These are phyloP conservation scores for Platycnemis pennipes DNA, from an alignment of 2,888 invertebrate genomes.

Conservation along the genomic window DNA sequence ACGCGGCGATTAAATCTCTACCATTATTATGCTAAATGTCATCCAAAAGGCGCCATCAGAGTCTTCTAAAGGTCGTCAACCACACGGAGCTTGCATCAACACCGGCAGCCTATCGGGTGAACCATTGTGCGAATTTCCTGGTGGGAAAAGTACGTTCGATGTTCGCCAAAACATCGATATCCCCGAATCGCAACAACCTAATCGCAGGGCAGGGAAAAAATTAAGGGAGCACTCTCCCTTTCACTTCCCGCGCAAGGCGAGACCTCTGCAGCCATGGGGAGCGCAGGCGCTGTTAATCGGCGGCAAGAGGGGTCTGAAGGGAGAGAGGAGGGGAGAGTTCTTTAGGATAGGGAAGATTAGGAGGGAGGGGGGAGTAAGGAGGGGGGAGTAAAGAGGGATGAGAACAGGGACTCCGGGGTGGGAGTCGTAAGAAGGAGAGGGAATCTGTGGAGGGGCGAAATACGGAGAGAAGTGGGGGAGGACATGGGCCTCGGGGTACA, in stretches of 20 bases:
- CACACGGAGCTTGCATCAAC: neutral
- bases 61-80: neutral
- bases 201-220: neutral
- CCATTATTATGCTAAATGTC: neutral
- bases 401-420: neutral
- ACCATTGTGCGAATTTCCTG: no score
- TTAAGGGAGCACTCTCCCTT: neutral
- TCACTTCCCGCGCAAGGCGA: constrained; percentile 18
- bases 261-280: neutral
- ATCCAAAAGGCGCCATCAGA: neutral
- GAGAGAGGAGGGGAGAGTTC: no score
- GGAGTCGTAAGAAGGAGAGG: neutral
- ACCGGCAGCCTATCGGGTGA: neutral
- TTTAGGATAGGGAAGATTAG: no score
- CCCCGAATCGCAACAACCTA: neutral
- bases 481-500: neutral
- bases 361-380: no score
- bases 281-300: neutral
- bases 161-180: neutral
- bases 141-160: no score
- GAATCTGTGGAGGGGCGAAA: no score
- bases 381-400: neutral
- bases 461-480: neutral
- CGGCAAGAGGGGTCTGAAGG: neutral
- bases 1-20: no score